Percentiles rank a stretch among this genome's conserved stretches.
These are phyloP conservation scores for Poecilia picta DNA, from an alignment of 2,797 vertebrate species.

Conservation along the genomic window DNA sequence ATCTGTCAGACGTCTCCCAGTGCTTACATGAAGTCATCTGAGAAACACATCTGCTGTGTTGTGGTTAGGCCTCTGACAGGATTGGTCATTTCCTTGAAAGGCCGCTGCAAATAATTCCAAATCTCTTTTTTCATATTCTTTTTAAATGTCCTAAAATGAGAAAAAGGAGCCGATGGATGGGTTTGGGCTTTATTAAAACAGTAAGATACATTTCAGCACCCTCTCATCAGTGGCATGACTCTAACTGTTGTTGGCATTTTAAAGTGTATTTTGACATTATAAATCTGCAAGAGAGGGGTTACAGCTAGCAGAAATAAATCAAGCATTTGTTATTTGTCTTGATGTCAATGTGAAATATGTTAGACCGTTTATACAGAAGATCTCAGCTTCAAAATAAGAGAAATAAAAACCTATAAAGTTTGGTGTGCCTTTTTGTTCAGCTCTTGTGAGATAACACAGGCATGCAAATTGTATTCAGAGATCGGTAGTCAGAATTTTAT, in stretches of 20 bases:
- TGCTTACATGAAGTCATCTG: slow-evolving; percentile 45
- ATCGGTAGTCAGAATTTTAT: background rate
- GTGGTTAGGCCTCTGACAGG: slow-evolving; percentile 24
- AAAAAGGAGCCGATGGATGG: slow-evolving; percentile 10
- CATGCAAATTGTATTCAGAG: background rate
- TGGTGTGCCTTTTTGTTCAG: background rate
- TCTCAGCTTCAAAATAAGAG: background rate
- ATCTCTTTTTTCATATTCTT: slow-evolving; percentile 9
- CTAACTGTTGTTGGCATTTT: background rate
- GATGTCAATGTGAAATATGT: background rate
- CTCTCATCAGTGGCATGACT: background rate
- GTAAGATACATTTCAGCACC: background rate
- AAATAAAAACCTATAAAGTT: background rate
- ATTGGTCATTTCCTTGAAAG: slow-evolving; percentile 14
- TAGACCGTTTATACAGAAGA: background rate
- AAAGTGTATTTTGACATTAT: background rate
- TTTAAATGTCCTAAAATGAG: slow-evolving; percentile 5
- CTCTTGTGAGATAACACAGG: background rate
- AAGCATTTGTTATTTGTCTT: background rate
- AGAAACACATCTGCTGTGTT: slow-evolving; percentile 37
- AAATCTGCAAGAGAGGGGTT: background rate
- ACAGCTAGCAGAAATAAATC: background rate
- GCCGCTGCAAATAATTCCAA: background rate
- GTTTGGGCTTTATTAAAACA: background rate
- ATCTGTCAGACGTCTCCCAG: slow-evolving; percentile 37